Evolutionary conservation across 1,140 invertebrate genomes (phyloP).

Genomic region (Neotoxoptera formosana): DNA sequence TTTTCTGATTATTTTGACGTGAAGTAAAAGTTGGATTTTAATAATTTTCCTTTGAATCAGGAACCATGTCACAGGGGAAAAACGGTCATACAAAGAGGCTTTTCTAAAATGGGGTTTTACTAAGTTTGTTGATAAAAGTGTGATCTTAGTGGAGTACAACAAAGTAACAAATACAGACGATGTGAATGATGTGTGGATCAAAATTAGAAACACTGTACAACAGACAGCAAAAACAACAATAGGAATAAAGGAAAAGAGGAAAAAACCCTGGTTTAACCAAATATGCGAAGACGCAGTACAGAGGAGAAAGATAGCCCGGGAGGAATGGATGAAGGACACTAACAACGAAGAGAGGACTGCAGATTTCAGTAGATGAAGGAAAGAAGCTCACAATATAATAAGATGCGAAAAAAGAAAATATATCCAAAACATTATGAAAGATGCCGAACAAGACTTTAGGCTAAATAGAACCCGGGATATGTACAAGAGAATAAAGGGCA

Average conservation of each 20-base stretch:
- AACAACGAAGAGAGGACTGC: no score
- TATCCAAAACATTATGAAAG: background rate
- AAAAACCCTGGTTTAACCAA: no score
- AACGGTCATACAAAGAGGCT: background rate
- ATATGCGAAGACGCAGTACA: no score
- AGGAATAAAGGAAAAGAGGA: no score
- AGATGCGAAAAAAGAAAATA: no score
- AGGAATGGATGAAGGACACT: no score
- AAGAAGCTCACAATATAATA: no score
- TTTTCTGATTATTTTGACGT: background rate
- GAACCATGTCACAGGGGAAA: background rate
- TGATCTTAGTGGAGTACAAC: no score
- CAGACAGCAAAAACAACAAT: background rate
- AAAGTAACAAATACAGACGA: background rate
- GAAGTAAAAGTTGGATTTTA: background rate
- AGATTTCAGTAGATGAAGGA: no score
- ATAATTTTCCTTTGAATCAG: background rate
- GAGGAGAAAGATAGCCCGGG: no score
- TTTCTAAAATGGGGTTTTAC: background rate
- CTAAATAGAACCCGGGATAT: constrained; percentile 13
- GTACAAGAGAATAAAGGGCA: background rate
- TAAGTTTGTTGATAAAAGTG: background rate
- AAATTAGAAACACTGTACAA: constrained; percentile 16
- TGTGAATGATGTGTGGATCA: constrained; percentile 2
- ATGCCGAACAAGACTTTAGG: background rate